Percentiles rank a stretch among this genome's conserved stretches.
These are phyloP conservation scores for Sinocyclocheilus grahami DNA, from an alignment of 2,113 vertebrate species.

Conservation along the genomic window DNA sequence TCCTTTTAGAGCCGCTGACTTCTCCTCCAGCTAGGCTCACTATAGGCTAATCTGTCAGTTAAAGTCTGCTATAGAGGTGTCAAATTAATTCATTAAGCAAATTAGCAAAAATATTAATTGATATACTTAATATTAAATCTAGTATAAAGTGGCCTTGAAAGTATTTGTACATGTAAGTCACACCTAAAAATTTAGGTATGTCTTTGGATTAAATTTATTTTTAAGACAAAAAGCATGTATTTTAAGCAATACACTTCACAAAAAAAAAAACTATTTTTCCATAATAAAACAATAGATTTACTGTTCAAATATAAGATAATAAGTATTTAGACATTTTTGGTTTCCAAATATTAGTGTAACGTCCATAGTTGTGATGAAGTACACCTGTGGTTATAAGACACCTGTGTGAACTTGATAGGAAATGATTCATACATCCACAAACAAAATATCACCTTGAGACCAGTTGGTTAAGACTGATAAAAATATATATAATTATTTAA, in stretches of 20 bases:
- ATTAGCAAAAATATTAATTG: not conserved
- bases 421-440: too few species aligned
- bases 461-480: too few species aligned
- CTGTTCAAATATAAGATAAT: too few species aligned
- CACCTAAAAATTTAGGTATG: not conserved
- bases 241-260: too few species aligned
- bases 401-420: too few species aligned
- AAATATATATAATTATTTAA: too few species aligned
- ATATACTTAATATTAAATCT: not conserved
- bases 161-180: not conserved
- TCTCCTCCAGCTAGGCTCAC: not conserved
- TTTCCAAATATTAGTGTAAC: not conserved
- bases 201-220: not conserved
- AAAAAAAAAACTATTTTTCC: too few species aligned
- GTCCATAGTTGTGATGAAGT: not conserved
- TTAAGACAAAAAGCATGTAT: too few species aligned
- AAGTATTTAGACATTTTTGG: not conserved
- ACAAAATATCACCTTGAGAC: too few species aligned
- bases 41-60: not conserved
- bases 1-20: slow-evolving; percentile 49
- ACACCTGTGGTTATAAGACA: not conserved
- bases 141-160: not conserved
- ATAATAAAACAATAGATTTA: not conserved
- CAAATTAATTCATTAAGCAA: not conserved
- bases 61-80: not conserved